These are phyloP conservation scores for Scelioninae gen. 2 DNA, from an alignment of 2,888 invertebrate genomes.

Conservation along the genomic window DNA sequence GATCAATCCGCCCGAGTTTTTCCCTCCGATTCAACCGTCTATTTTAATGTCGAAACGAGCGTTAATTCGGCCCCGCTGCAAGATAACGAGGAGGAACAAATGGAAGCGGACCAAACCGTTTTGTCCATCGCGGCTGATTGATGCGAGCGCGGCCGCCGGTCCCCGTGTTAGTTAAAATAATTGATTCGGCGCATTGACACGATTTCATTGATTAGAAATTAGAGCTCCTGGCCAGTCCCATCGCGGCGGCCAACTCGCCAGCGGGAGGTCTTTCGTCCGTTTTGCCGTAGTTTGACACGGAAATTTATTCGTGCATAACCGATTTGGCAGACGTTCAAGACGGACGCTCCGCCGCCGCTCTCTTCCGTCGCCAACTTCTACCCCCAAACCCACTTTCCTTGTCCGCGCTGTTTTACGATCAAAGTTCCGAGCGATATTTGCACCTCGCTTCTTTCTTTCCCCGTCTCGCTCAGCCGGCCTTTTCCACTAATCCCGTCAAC, in stretches of 20 bases:
- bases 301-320: constrained; percentile 74
- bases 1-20: constrained; percentile 18
- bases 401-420: constrained; percentile 70
- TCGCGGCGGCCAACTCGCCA: constrained; percentile 59
- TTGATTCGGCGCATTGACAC: constrained; percentile 61
- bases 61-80: constrained; percentile 39
- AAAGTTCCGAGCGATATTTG: constrained; percentile 72
- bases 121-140: constrained; percentile 55
- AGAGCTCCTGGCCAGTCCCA: constrained; percentile 60
- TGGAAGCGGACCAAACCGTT: constrained; percentile 48
- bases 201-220: constrained; percentile 60
- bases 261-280: constrained; percentile 61
- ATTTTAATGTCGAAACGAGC: constrained; percentile 35
- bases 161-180: constrained; percentile 57
- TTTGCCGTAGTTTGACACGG: constrained; percentile 70
- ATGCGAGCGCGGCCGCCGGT: constrained; percentile 47
- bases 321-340: constrained; percentile 74
- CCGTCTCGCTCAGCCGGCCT: constrained; percentile 22
- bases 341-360: constrained; percentile 62
- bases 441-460: constrained; percentile 65
- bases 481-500: constrained; percentile 53
- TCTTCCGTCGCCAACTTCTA: constrained; percentile 49
- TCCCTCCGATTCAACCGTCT: constrained; percentile 25
- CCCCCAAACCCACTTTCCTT: constrained; percentile 55
- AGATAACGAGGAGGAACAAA: constrained; percentile 56